Evolutionary conservation across 2,888 invertebrate species (phyloP), one percentile per base, ranked within the genome.

Genomic region (Teinopalpus imperialis): DNA sequence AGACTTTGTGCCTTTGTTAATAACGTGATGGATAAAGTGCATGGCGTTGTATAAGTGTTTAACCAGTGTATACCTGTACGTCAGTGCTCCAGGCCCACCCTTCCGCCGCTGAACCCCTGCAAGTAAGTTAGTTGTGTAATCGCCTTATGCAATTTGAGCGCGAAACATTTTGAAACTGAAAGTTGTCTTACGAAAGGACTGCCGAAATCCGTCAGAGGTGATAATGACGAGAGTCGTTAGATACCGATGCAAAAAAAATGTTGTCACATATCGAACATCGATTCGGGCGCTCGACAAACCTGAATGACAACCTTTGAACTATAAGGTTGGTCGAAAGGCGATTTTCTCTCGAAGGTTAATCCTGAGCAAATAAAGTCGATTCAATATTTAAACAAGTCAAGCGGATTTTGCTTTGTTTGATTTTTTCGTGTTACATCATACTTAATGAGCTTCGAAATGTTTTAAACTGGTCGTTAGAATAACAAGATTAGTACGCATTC

Each of bases 11-110:
- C 40, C 40, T 10, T 40, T 27, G 21, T 40, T 27, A 39, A 42
- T 49, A 56, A 57, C 59, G 76, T 74, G 66, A 83, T 80, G 85
- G 82, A 85, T 83, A 81, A 75, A 79, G 86, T 86, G 87, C 66
- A 85, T 81, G 83, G 79, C 81, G 72, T 67, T 36, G 48, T 56
- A 66, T 69, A 74, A 80, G 82, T 82, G 85, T 64, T 59, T 63
- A 52, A 58, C 57, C 55, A 67, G 81, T 81, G 82, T 69, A 65
- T 71, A 68, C 56, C 59, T 75, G 43, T 78, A 71, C 71, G 59
- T 55, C 62, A 77, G 82, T 74, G 76, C 80, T 51, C 81, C 81
- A 46, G 82, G 85, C 57, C 85, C 83, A 43, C 82, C 81, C 61
- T 63, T 59, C 43, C 46, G 49, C 52, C 49, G 49, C 57, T 66